phyloP scores from a whole-genome alignment of 2,797 vertebrate species.

The Pristis pectinata region DNA sequence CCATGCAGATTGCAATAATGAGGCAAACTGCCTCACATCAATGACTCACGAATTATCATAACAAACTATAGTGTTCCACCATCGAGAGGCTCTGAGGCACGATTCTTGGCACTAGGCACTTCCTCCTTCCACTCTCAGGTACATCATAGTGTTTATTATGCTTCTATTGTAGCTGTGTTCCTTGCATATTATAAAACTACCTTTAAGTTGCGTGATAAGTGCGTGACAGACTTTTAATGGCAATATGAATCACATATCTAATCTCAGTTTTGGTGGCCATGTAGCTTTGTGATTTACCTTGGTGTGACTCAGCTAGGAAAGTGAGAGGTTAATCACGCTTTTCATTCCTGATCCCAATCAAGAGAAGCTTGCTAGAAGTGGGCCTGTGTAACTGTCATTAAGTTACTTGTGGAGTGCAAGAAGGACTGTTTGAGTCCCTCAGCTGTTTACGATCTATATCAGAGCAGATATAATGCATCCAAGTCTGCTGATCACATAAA shows the following conservation, averaged over 20 bases:
- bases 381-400: neutral
- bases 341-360: neutral
- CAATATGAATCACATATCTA: neutral
- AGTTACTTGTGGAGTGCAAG: no score
- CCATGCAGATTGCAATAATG: constrained; percentile 45
- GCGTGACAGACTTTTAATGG: neutral
- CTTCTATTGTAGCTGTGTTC: neutral
- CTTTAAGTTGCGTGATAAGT: neutral
- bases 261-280: neutral
- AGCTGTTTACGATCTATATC: no score
- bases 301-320: neutral
- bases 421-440: no score
- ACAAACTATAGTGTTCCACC: constrained; percentile 49
- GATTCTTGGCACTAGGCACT: constrained; percentile 49
- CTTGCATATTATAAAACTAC: neutral
- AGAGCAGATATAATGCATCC: no score
- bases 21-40: constrained; percentile 47
- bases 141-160: constrained; percentile 37
- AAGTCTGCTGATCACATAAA: no score
- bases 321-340: neutral
- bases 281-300: neutral
- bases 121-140: constrained; percentile 58
- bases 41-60: constrained; percentile 43
- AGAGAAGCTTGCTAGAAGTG: neutral
- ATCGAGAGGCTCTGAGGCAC: constrained; percentile 58